Percentiles rank a stretch among this genome's conserved stretches.
Evolutionary conservation across 2,797 vertebrate genomes (phyloP).

Genomic region (Miichthys miiuy): DNA sequence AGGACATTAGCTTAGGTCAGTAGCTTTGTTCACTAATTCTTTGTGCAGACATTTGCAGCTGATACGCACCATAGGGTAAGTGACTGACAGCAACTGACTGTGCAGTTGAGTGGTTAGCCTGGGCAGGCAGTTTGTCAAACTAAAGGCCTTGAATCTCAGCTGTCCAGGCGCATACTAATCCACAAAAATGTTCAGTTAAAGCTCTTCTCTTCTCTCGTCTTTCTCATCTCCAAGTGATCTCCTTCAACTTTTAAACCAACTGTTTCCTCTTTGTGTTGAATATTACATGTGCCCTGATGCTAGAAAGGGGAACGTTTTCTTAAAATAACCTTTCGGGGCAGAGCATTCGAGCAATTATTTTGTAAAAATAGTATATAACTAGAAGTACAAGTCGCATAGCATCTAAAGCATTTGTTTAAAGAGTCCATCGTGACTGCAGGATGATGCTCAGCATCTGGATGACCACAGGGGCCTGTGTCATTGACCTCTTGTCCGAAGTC

Average conservation of each 20-base stretch:
- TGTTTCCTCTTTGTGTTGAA: slow-evolving; percentile 22
- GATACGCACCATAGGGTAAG: slow-evolving; percentile 23
- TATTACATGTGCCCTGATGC: slow-evolving; percentile 22
- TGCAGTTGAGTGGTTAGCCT: slow-evolving; percentile 17
- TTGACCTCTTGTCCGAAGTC: background rate
- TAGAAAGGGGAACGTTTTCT: background rate
- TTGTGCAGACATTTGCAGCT: slow-evolving; percentile 43
- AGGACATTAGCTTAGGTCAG: slow-evolving; percentile 22
- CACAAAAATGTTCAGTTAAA: background rate
- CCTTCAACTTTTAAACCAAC: background rate
- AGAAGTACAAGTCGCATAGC: background rate
- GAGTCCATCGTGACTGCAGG: background rate
- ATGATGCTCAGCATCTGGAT: background rate
- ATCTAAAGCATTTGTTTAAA: background rate
- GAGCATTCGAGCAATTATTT: background rate
- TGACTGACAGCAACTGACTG: slow-evolving; percentile 41
- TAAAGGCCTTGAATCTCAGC: background rate
- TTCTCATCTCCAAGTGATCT: background rate
- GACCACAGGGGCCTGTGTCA: background rate
- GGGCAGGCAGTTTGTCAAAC: slow-evolving; percentile 5
- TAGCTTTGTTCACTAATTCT: slow-evolving; percentile 31
- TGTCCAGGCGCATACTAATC: background rate
- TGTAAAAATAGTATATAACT: background rate
- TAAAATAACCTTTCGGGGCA: slow-evolving; percentile 13
- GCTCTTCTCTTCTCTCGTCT: background rate